Evolutionary conservation across 2,797 vertebrate species (phyloP).

Genomic region (Lutjanus argentimaculatus): DNA sequence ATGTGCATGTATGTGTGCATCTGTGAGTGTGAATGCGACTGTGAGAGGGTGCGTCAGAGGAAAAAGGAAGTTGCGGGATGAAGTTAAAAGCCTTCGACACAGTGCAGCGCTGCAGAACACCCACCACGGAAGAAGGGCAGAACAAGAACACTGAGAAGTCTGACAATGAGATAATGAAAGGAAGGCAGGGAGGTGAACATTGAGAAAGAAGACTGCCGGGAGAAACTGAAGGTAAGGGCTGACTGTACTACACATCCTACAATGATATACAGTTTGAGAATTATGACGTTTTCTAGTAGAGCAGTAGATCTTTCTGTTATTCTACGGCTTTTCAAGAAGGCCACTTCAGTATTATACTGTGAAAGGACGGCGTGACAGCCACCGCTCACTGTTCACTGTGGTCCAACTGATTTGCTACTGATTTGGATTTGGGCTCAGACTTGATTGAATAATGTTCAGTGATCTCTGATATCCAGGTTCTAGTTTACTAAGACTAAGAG

Average conservation of each 20-base stretch:
- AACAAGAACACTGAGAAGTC: constrained; percentile 48
- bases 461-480: background rate
- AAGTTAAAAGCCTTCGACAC: constrained; percentile 83
- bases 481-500: background rate
- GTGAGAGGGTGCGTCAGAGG: constrained; percentile 76
- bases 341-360: background rate
- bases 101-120: constrained; percentile 85
- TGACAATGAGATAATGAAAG: constrained; percentile 64
- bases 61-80: constrained; percentile 87
- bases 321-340: background rate
- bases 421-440: background rate
- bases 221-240: constrained; percentile 60
- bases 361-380: background rate
- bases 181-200: constrained; percentile 42
- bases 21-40: constrained; percentile 47
- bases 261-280: background rate
- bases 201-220: constrained; percentile 35
- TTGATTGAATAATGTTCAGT: background rate
- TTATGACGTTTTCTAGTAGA: background rate
- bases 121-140: constrained; percentile 80
- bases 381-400: background rate
- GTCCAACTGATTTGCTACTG: background rate
- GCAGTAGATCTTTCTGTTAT: background rate
- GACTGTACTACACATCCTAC: background rate
- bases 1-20: constrained; percentile 12